Evolutionary conservation across 2,797 vertebrate species (phyloP), one percentile per base, ranked within the genome.

Genomic region (Alfaro cultratus): DNA sequence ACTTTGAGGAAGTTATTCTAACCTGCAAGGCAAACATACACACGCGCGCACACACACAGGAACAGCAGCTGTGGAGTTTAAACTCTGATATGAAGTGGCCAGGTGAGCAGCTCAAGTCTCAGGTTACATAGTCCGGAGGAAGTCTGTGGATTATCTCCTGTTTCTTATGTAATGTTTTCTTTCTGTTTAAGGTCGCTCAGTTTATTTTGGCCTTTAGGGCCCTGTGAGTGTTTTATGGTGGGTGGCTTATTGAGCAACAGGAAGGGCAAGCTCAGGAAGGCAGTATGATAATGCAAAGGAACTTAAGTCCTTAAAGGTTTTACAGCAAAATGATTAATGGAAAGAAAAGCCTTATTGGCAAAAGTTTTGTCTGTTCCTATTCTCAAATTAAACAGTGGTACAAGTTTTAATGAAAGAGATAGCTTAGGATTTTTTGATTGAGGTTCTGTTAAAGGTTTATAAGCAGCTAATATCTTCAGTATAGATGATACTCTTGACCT

Each of bases 131-230:
- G 3, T 88, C 76, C 76, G 45, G 55, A 85, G 86, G 85, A 93
- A 89, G 83, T 84, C 73, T 43, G 55, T 43, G 70, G 81, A 89
- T 85, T 78, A 88, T 79, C 90, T 91, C 85, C 87, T 86, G 80
- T 86, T 73, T 72, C 82, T 91, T 88, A 84, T 90, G 87, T 82
- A 82, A 84, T 90, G 78, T 89, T 91, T 90, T 86, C 73, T 80
- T 89, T 88, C 75, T 47, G 83, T 87, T 83, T 87, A 74, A 89
- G 84, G 87, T 91, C 88, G 84, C 77, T 72, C 83, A 57, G 86
- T 87, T 92, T 88, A 82, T 83, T 85, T 88, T 88, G 82, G 81
- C 88, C 84, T 87, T 76, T 60, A 3, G 51, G 51, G 85, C 64
- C 84, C 76, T 36, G 6, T 43, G 43, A 39, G 84, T 86, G 88